These are phyloP conservation scores for Drosophila guanche DNA, from an alignment of 1,140 invertebrate species.

Conservation along the genomic window DNA sequence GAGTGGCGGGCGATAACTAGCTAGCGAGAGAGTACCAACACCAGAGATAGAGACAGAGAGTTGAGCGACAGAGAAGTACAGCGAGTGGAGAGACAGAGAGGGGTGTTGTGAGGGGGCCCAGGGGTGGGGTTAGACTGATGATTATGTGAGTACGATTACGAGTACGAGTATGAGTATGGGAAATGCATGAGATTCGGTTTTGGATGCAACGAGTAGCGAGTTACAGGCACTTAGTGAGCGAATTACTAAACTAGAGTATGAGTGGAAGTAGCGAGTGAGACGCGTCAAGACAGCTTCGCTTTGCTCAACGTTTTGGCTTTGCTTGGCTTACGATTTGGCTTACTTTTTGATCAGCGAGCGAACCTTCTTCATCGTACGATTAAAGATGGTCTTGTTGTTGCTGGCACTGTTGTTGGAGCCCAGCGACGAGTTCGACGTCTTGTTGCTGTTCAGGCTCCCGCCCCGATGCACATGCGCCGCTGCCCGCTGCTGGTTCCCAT, in stretches of 20 bases:
- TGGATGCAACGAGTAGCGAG: slow-evolving; percentile 50
- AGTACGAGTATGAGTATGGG: slow-evolving; percentile 4
- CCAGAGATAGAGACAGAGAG: slow-evolving; percentile 33
- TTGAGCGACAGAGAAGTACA: slow-evolving; percentile 29
- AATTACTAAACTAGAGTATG: slow-evolving; percentile 18
- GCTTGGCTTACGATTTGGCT: slow-evolving; percentile 52
- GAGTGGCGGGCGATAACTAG: slow-evolving; percentile 53
- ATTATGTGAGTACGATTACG: slow-evolving; percentile 8
- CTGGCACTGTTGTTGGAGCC: slow-evolving; percentile 68
- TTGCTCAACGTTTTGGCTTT: slow-evolving; percentile 35
- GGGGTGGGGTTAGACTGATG: background rate
- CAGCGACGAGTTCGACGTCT: slow-evolving; percentile 71
- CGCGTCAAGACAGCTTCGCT: slow-evolving; percentile 10
- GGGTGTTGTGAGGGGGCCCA: slow-evolving; percentile 16
- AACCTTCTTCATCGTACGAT: slow-evolving; percentile 89
- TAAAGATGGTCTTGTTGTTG: slow-evolving; percentile 86
- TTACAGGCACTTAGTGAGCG: slow-evolving; percentile 46
- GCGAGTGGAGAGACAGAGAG: slow-evolving; percentile 17
- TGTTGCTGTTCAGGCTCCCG: slow-evolving; percentile 71
- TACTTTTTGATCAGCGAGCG: slow-evolving; percentile 88
- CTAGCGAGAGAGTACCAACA: slow-evolving; percentile 47
- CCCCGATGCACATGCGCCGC: slow-evolving; percentile 78
- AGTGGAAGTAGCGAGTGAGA: slow-evolving; percentile 36
- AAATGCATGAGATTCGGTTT: slow-evolving; percentile 59
- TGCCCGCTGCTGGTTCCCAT: slow-evolving; percentile 67